Evolutionary conservation across 2,113 vertebrate genomes (phyloP).

Genomic region (Triplophysa tibetana): DNA sequence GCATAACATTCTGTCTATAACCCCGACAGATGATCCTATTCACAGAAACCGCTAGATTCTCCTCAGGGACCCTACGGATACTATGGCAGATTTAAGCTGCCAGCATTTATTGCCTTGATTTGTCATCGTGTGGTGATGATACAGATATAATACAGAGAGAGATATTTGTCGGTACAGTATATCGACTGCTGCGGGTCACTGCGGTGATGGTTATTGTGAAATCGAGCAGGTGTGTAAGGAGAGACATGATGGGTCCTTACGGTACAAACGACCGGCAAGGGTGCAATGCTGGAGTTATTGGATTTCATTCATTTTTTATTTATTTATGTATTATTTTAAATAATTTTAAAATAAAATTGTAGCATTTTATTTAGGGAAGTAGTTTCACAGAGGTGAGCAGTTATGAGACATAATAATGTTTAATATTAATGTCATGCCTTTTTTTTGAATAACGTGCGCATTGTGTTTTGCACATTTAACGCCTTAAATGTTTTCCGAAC

Average conservation of each 20-base stretch:
- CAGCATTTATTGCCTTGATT: conserved; percentile 27
- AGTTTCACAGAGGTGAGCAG: background rate
- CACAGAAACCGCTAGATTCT: conserved; percentile 15
- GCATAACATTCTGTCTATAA: conserved; percentile 35
- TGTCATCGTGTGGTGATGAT: conserved; percentile 8
- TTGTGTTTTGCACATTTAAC: conserved; percentile 17
- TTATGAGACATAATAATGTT: background rate
- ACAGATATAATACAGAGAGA: conserved; percentile 7
- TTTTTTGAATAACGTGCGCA: background rate
- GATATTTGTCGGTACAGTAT: conserved; percentile 44
- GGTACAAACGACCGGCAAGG: background rate
- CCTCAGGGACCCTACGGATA: background rate
- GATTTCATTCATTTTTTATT: background rate
- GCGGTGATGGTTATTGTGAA: conserved; percentile 45
- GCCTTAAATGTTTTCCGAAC: background rate
- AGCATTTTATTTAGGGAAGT: too few species aligned
- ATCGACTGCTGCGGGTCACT: conserved; percentile 39
- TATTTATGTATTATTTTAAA: too few species aligned
- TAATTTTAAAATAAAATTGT: too few species aligned
- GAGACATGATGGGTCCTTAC: background rate
- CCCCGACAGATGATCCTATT: conserved; percentile 17
- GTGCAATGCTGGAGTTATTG: background rate
- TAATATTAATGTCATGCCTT: background rate
- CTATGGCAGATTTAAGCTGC: background rate
- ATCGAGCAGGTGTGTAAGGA: background rate